A percentile compares a stretch with the other conserved stretches of the same genome.
Conservation (phyloP, 1,140 invertebrate species). For the Delia radicum region DNA sequence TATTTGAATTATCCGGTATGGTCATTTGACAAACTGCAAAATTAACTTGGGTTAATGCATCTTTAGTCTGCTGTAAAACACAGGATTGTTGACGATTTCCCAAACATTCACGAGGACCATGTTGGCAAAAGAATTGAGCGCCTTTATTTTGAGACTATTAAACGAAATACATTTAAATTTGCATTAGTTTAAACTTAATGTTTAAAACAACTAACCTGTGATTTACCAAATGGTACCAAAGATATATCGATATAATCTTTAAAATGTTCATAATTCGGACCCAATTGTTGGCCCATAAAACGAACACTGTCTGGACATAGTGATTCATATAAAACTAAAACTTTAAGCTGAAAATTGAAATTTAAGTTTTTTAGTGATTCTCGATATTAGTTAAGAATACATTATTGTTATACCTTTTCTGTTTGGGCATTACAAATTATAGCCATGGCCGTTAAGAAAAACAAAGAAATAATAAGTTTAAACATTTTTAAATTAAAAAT, state of each 20-base stretch:
- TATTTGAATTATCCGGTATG: conserved; percentile 12
- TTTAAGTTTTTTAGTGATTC: neutral
- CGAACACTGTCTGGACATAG: conserved; percentile 74
- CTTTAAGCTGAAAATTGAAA: conserved; percentile 38
- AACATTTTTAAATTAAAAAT: neutral
- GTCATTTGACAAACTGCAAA: conserved; percentile 63
- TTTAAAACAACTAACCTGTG: conserved; percentile 58
- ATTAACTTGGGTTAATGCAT: conserved; percentile 55
- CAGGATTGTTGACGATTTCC: conserved; percentile 69
- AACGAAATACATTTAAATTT: conserved; percentile 4
- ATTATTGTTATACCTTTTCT: neutral
- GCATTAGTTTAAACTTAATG: neutral
- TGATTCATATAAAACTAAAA: conserved; percentile 73
- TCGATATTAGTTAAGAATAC: too few species aligned
- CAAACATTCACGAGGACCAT: conserved; percentile 65
- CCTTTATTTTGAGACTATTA: conserved; percentile 47
- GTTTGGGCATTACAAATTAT: neutral
- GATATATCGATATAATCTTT: conserved; percentile 58
- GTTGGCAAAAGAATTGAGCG: conserved; percentile 67
- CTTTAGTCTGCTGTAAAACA: conserved; percentile 57
- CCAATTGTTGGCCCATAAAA: conserved; percentile 65
- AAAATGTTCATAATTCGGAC: conserved; percentile 57
- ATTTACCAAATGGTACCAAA: conserved; percentile 78
- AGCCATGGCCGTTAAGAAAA: neutral
- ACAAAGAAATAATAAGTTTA: neutral